phyloP scores from a whole-genome alignment of 2,888 invertebrate species.

The Acanthopleura granulata region DNA sequence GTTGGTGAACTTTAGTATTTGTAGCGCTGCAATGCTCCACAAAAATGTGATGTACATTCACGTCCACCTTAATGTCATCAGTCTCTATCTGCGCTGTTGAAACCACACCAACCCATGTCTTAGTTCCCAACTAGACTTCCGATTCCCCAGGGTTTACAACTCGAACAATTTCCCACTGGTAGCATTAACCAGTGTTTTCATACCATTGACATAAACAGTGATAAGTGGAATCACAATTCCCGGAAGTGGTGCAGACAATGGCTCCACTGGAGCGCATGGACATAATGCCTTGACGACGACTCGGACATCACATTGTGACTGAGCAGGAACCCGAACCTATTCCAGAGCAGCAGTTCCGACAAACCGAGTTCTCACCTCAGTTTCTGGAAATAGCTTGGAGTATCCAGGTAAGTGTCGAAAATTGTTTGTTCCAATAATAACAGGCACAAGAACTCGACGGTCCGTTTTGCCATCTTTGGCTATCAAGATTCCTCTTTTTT shows the following conservation, averaged over 20 bases:
- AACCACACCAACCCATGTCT: conserved; percentile 3
- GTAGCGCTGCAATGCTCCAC: background rate
- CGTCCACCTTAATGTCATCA: conserved; percentile 11
- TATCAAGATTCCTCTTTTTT: background rate
- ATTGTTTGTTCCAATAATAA: conserved; percentile 5
- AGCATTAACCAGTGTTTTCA: conserved; percentile 14
- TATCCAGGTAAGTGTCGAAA: conserved; percentile 5
- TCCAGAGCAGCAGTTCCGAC: background rate
- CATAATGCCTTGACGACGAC: background rate
- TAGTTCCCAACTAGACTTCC: background rate
- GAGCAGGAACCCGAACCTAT: background rate
- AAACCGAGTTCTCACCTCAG: background rate
- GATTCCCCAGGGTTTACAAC: background rate
- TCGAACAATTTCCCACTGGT: conserved; percentile 8
- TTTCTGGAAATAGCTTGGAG: background rate
- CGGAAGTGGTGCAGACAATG: background rate
- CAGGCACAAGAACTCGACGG: background rate
- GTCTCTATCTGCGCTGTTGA: conserved; percentile 7
- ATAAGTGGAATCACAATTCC: background rate
- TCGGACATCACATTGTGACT: conserved; percentile 8
- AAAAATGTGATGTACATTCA: background rate
- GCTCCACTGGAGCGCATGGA: conserved; percentile 10
- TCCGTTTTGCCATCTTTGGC: background rate
- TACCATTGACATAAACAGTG: too few relatives aligned
- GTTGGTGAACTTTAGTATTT: background rate